These are phyloP conservation scores for Cordilura impudica DNA, from an alignment of 2,888 invertebrate species.

Conservation along the genomic window DNA sequence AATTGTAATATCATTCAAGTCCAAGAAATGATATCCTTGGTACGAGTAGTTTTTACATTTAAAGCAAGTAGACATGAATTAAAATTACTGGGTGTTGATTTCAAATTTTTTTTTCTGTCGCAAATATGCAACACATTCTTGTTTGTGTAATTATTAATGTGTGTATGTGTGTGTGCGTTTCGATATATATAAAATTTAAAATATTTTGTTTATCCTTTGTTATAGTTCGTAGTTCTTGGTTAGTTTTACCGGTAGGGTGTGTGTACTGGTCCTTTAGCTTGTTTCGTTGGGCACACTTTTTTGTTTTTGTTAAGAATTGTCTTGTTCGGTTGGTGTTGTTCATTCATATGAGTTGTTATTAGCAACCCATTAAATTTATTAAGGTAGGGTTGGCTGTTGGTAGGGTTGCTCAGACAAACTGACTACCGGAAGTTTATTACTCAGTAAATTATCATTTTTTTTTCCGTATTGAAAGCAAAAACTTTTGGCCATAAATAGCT, in stretches of 20 bases:
- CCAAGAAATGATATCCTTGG: conserved; percentile 28
- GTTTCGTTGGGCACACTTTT: conserved; percentile 54
- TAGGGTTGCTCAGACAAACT: conserved; percentile 35
- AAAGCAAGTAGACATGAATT: not conserved
- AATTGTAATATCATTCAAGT: conserved; percentile 29
- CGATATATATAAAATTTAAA: too few species aligned
- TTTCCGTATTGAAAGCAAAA: not conserved
- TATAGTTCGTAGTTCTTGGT: conserved; percentile 7
- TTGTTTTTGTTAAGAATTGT: conserved; percentile 3
- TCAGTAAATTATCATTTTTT: conserved; percentile 59
- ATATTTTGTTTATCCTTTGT: conserved; percentile 43
- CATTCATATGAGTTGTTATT: conserved; percentile 56
- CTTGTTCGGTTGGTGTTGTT: conserved; percentile 5
- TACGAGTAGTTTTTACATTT: not conserved
- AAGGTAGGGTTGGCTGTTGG: conserved; percentile 37
- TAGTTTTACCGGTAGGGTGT: conserved; percentile 32
- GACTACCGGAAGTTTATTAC: conserved; percentile 60
- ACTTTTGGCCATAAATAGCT: conserved; percentile 32
- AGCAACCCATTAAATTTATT: conserved; percentile 42
- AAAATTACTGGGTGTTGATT: conserved; percentile 56
- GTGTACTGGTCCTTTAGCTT: conserved; percentile 49
- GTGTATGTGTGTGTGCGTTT: not conserved
- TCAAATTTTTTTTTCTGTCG: conserved; percentile 8
- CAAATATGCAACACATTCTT: conserved; percentile 28
- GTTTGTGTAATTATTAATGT: conserved; percentile 21